Percentiles rank a stretch among this genome's conserved stretches.
These are phyloP conservation scores for Sinella curviseta DNA, from an alignment of 1,140 invertebrate genomes.

Conservation along the genomic window DNA sequence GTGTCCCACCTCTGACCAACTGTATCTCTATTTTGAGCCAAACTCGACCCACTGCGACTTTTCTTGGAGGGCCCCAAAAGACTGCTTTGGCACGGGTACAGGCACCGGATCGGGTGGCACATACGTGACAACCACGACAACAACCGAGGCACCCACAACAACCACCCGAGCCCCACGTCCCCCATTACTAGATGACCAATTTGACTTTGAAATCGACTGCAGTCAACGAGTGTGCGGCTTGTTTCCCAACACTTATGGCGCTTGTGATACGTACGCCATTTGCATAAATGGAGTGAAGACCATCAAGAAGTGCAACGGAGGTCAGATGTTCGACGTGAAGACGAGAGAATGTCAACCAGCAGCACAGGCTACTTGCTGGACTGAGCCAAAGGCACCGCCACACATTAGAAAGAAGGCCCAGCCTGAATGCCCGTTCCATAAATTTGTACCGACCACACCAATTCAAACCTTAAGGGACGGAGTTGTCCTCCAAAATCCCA, in stretches of 20 bases:
- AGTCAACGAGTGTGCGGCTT: not conserved
- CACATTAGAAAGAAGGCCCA: not conserved
- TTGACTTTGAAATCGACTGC: not conserved
- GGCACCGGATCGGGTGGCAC: not conserved
- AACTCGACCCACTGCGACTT: slow-evolving; percentile 9
- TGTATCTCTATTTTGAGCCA: slow-evolving; percentile 20
- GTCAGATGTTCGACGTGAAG: slow-evolving; percentile 26
- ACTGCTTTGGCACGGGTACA: not conserved
- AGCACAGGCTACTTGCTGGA: slow-evolving; percentile 28
- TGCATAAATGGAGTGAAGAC: not conserved
- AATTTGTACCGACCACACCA: not conserved
- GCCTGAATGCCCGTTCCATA: not conserved
- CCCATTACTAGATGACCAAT: not conserved
- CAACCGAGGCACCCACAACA: not conserved
- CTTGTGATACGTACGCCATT: not conserved
- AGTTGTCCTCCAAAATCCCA: slow-evolving; percentile 3
- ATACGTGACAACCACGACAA: not conserved
- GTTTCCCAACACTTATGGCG: slow-evolving; percentile 14
- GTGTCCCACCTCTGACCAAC: not conserved
- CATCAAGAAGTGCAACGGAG: slow-evolving; percentile 32
- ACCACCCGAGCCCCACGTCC: not conserved
- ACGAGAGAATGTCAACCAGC: slow-evolving; percentile 30
- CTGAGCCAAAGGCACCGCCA: not conserved
- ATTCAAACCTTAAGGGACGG: not conserved
- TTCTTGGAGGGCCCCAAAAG: not conserved